phyloP scores from a whole-genome alignment of 2,113 vertebrate genomes.

The Okapia johnstoni region DNA sequence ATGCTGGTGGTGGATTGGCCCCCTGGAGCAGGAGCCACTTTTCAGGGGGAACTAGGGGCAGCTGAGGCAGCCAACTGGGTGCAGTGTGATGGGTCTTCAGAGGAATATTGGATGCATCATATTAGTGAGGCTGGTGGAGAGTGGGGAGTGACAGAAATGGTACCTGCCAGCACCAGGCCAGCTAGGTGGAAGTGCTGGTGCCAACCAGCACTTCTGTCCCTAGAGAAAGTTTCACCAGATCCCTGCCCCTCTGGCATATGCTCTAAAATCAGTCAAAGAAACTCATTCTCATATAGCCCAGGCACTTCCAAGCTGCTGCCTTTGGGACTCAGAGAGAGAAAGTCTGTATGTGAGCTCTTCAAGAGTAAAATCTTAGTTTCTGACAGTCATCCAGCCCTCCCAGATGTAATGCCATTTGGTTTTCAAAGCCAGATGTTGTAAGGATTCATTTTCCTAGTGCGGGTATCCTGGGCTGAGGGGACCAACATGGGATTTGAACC shows the following conservation, averaged over 20 bases:
- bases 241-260: background rate
- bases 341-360: background rate
- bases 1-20: background rate
- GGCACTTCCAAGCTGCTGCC: background rate
- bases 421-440: background rate
- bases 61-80: background rate
- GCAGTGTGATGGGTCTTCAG: background rate
- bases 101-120: background rate
- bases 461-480: background rate
- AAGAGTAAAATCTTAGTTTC: background rate
- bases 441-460: background rate
- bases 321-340: background rate
- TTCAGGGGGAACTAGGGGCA: background rate
- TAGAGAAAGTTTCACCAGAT: background rate
- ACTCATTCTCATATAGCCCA: background rate
- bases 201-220: background rate
- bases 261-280: background rate
- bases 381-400: background rate
- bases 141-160: background rate
- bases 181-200: background rate
- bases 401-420: background rate
- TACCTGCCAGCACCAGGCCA: background rate
- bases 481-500: background rate
- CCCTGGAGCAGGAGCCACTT: background rate
- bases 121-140: background rate